phyloP scores from a whole-genome alignment of 1,140 invertebrate species.

The Heliothis subflexa region DNA sequence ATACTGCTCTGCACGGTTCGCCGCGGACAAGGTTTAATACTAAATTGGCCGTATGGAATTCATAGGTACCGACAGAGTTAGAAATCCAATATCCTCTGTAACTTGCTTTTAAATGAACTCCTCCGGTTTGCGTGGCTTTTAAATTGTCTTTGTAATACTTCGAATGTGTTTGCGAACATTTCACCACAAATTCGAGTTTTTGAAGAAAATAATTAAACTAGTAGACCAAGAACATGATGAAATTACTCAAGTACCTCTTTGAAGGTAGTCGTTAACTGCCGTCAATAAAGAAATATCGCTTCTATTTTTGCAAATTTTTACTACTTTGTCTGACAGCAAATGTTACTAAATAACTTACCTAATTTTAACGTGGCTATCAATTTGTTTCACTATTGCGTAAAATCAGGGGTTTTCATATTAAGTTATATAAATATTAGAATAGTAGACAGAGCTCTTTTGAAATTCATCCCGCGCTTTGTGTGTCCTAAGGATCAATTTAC shows the following conservation, averaged over 20 bases:
- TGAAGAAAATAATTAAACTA: conserved; percentile 22
- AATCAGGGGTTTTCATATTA: too few relatives aligned
- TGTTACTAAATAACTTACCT: too few relatives aligned
- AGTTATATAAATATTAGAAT: too few relatives aligned
- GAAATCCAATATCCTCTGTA: conserved; percentile 78
- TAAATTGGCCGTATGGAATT: conserved; percentile 72
- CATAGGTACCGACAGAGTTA: conserved; percentile 66
- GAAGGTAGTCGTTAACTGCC: neutral
- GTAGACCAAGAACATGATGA: neutral
- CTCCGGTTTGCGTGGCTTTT: conserved; percentile 71
- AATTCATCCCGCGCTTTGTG: neutral
- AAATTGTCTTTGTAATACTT: conserved; percentile 65
- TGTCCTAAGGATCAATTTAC: neutral
- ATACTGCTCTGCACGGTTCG: conserved; percentile 66
- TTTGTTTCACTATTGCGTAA: too few relatives aligned
- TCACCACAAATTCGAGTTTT: conserved; percentile 12
- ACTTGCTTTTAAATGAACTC: conserved; percentile 68
- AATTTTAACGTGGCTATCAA: too few relatives aligned
- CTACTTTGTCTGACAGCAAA: too few relatives aligned
- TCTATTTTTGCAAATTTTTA: too few relatives aligned
- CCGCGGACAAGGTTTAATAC: conserved; percentile 64
- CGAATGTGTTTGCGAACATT: conserved; percentile 31
- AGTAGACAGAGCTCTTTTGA: too few relatives aligned
- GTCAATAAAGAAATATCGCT: too few relatives aligned
- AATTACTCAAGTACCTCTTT: neutral